Conservation (phyloP, 2,113 vertebrate species). For the Cinclus mexicanus region DNA sequence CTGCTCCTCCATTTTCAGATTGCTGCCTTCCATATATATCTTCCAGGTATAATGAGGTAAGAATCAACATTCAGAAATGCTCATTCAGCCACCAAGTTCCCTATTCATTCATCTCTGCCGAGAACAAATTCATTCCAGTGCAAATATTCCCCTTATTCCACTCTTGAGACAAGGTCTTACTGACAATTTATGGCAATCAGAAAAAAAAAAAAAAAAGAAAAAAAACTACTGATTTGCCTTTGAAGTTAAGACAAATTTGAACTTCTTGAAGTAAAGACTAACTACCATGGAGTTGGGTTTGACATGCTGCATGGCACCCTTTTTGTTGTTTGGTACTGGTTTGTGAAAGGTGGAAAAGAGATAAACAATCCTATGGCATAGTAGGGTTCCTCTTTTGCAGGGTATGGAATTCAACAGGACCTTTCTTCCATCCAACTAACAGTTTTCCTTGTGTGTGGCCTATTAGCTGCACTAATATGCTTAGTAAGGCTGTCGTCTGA, state of each 20-base stretch:
- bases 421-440: not conserved
- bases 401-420: not conserved
- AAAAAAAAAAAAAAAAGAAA: not conserved
- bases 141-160: not conserved
- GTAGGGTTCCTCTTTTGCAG: rapidly evolving
- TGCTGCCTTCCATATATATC: not conserved
- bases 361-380: not conserved
- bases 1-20: not conserved
- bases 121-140: not conserved
- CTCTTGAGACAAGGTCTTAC: not conserved
- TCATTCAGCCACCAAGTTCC: not conserved
- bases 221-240: not conserved
- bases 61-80: not conserved
- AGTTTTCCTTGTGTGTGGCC: not conserved
- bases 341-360: not conserved
- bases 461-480: not conserved
- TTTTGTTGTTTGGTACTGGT: not conserved
- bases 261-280: not conserved
- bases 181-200: not conserved
- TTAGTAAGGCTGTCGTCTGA: not conserved
- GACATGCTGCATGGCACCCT: not conserved
- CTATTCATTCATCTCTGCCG: not conserved
- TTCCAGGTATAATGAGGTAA: not conserved
- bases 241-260: not conserved
- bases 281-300: not conserved